A percentile compares a stretch with the other conserved stretches of the same genome.
phyloP scores from a whole-genome alignment of 2,797 vertebrate genomes.

The Periophthalmus magnuspinnatus region DNA sequence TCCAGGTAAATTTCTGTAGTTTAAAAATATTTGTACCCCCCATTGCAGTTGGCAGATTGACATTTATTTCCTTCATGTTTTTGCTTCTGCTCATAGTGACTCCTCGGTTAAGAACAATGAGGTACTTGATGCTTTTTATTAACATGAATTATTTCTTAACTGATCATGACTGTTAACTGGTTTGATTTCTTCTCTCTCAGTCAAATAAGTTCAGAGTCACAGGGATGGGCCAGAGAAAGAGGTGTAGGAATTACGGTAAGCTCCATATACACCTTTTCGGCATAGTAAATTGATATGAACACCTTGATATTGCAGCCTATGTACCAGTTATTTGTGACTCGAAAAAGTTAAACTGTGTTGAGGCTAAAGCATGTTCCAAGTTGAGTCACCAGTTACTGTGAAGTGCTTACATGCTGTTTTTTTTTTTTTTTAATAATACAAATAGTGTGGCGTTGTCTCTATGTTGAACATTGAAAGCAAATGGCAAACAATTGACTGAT shows the following conservation, averaged over 20 bases:
- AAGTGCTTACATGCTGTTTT: too few species aligned
- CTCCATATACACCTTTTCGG: neutral
- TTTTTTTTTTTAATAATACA: too few species aligned
- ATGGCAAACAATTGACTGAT: too few species aligned
- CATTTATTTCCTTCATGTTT: neutral
- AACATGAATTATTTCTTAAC: neutral
- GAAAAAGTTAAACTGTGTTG: too few species aligned
- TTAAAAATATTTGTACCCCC: neutral
- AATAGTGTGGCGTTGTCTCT: too few species aligned
- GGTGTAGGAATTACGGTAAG: conserved; percentile 61
- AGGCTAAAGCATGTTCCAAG: too few species aligned
- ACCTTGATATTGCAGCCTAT: neutral
- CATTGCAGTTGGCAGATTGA: neutral
- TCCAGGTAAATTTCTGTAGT: conserved; percentile 72
- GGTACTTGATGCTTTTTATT: conserved; percentile 61
- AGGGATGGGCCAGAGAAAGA: conserved; percentile 61
- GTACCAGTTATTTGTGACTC: too few species aligned
- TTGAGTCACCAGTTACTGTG: too few species aligned
- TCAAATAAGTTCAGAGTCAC: conserved; percentile 59
- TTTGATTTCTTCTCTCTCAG: conserved; percentile 42
- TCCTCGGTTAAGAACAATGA: conserved; percentile 74
- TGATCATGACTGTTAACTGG: neutral
- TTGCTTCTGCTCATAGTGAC: conserved; percentile 74
- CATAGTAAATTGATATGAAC: neutral
- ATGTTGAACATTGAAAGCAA: too few species aligned